Evolutionary conservation across 2,797 vertebrate species (phyloP).

Genomic region (Coranthus polyacanthus): DNA sequence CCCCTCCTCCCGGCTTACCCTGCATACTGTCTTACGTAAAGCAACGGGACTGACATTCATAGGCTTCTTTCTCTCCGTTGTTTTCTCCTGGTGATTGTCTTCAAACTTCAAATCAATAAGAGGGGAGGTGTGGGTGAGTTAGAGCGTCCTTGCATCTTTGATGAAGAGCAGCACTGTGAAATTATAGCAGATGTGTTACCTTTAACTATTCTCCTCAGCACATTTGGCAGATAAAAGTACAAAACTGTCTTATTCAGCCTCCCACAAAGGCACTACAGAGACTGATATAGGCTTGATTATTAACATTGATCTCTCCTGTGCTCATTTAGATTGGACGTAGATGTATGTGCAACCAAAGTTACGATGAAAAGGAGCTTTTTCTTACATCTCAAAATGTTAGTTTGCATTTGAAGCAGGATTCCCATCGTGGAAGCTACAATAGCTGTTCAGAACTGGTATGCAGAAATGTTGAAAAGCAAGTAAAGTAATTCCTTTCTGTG

Average conservation of each 20-base stretch:
- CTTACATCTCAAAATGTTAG: too few relatives aligned
- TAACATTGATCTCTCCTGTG: background rate
- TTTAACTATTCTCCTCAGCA: background rate
- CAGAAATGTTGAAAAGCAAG: background rate
- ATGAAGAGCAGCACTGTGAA: constrained; percentile 25
- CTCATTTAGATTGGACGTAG: constrained; percentile 1
- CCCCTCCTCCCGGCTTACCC: background rate
- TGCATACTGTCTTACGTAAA: background rate
- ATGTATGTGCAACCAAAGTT: background rate
- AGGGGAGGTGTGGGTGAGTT: constrained; percentile 7
- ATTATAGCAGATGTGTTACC: background rate
- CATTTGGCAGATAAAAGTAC: too few relatives aligned
- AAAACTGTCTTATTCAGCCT: too few relatives aligned
- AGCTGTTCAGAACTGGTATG: background rate
- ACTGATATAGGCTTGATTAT: too few relatives aligned
- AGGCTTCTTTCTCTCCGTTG: constrained; percentile 6
- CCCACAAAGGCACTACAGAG: too few relatives aligned
- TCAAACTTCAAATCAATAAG: constrained; percentile 42
- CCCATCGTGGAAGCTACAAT: background rate
- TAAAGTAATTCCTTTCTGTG: constrained; percentile 1
- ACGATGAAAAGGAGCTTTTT: background rate
- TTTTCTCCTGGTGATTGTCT: constrained; percentile 26
- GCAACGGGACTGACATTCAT: background rate
- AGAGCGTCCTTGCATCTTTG: constrained; percentile 21
- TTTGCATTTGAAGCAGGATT: background rate